Evolutionary conservation across 2,888 invertebrate genomes (phyloP).

Genomic region (Prosopocoilus inquinatus): DNA sequence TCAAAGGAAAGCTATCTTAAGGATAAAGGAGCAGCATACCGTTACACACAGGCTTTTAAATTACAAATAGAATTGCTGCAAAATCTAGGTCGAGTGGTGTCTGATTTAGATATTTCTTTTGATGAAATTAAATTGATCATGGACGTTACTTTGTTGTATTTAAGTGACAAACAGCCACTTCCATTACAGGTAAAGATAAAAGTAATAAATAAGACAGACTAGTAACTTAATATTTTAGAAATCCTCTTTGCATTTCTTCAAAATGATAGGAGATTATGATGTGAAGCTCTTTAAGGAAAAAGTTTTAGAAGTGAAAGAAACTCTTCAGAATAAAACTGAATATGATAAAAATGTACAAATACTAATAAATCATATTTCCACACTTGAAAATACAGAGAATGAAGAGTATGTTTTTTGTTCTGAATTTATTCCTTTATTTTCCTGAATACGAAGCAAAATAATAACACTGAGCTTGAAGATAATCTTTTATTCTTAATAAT

Average conservation of each 20-base stretch:
- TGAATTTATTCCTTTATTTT: too few relatives aligned
- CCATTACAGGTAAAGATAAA: constrained; percentile 58
- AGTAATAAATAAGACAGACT: neutral
- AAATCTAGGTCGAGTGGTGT: constrained; percentile 52
- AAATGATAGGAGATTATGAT: constrained; percentile 53
- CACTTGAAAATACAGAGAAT: too few relatives aligned
- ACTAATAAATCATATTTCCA: constrained; percentile 10
- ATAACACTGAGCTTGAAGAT: constrained; percentile 4
- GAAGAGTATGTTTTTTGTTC: too few relatives aligned
- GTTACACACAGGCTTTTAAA: constrained; percentile 57
- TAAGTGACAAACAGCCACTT: constrained; percentile 61
- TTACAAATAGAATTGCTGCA: constrained; percentile 56
- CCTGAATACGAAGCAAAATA: too few relatives aligned
- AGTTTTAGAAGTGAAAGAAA: constrained; percentile 22
- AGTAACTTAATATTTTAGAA: constrained; percentile 45
- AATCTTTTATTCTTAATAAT: constrained; percentile 15
- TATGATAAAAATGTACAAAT: constrained; percentile 31
- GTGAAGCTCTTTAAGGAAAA: constrained; percentile 39
- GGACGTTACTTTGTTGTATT: constrained; percentile 53
- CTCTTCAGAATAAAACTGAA: constrained; percentile 20
- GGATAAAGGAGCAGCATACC: constrained; percentile 58
- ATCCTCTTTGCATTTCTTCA: constrained; percentile 57
- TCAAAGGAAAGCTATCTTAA: constrained; percentile 59
- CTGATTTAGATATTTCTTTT: constrained; percentile 53
- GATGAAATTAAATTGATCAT: constrained; percentile 50